These are phyloP conservation scores for Cladorhizidae sp. DNA, from an alignment of 37 sponge, comb jelly and placozoan genomes.

Conservation along the genomic window DNA sequence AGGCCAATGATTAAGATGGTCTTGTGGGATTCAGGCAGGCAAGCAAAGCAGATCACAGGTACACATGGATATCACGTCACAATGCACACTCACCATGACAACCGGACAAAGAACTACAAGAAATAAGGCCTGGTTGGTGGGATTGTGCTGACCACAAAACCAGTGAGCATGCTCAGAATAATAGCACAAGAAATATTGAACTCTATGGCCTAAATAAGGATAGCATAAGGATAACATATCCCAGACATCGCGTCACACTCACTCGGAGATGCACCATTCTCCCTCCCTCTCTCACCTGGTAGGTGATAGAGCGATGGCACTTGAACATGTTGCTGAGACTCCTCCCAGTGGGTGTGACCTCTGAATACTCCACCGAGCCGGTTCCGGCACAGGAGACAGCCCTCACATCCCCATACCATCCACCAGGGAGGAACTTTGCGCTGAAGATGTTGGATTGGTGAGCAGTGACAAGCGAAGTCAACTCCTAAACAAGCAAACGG, in stretches of 20 bases:
- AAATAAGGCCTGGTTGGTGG: no score
- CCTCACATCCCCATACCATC: not conserved
- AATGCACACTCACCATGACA: no score
- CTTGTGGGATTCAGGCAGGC: no score
- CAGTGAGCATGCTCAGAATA: no score
- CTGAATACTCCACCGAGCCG: constrained; percentile 76
- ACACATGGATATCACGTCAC: no score
- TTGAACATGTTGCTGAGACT: constrained; percentile 60
- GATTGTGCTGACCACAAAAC: no score
- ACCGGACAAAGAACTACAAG: no score
- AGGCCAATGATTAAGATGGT: no score
- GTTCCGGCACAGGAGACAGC: constrained; percentile 90
- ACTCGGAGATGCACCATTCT: not conserved
- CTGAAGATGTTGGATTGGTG: constrained; percentile 89
- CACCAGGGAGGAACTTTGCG: constrained; percentile 79
- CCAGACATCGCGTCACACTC: no score
- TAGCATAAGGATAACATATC: not conserved
- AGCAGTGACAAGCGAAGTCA: constrained; percentile 41
- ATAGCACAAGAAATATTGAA: no score
- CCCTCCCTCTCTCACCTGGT: constrained; percentile 62
- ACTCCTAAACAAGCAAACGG: not conserved
- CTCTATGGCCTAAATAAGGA: not conserved
- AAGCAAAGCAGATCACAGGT: no score
- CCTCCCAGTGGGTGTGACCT: constrained; percentile 48
- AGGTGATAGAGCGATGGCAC: constrained; percentile 76